A percentile compares a stretch with the other conserved stretches of the same genome.
Evolutionary conservation across 2,888 invertebrate genomes (phyloP).

Genomic region (Hirtodrosophila histrioides): DNA sequence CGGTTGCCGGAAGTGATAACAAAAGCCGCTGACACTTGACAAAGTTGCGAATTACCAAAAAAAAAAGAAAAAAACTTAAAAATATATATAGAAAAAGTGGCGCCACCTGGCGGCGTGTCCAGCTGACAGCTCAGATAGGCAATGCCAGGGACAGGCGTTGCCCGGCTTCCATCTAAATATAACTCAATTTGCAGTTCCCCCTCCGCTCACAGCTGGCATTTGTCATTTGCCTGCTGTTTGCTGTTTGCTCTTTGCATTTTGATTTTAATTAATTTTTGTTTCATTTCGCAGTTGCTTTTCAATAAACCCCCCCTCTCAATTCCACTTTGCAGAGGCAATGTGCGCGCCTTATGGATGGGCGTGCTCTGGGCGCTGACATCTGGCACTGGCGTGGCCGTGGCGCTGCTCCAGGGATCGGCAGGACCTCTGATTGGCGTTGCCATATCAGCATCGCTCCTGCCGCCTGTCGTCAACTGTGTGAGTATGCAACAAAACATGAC

Average conservation of each 20-base stretch:
- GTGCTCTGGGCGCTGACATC: conserved; percentile 90
- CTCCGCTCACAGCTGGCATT: conserved; percentile 46
- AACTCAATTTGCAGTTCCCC: conserved; percentile 60
- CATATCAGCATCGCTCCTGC: conserved; percentile 93
- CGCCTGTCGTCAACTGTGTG: conserved; percentile 94
- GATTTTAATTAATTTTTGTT: conserved; percentile 60
- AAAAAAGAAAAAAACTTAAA: conserved; percentile 7
- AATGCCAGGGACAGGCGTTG: conserved; percentile 36
- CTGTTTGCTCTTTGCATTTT: conserved; percentile 22
- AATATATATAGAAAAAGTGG: conserved; percentile 5
- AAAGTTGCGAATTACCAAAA: conserved; percentile 63
- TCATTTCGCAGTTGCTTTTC: conserved; percentile 38
- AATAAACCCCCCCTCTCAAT: conserved; percentile 34
- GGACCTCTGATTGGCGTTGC: conserved; percentile 94
- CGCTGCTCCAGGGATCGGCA: conserved; percentile 93
- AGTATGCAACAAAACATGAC: conserved; percentile 78
- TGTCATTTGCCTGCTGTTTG: conserved; percentile 53
- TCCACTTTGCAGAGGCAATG: conserved; percentile 87
- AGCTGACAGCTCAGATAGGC: conserved; percentile 66
- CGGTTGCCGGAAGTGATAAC: conserved; percentile 76
- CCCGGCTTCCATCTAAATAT: conserved; percentile 58
- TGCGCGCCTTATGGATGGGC: conserved; percentile 90
- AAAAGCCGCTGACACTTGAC: conserved; percentile 81
- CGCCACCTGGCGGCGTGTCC: conserved; percentile 61
- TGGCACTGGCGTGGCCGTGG: conserved; percentile 92